Evolutionary conservation across 2,797 vertebrate species (phyloP).

Genomic region (Zalophus californianus): DNA sequence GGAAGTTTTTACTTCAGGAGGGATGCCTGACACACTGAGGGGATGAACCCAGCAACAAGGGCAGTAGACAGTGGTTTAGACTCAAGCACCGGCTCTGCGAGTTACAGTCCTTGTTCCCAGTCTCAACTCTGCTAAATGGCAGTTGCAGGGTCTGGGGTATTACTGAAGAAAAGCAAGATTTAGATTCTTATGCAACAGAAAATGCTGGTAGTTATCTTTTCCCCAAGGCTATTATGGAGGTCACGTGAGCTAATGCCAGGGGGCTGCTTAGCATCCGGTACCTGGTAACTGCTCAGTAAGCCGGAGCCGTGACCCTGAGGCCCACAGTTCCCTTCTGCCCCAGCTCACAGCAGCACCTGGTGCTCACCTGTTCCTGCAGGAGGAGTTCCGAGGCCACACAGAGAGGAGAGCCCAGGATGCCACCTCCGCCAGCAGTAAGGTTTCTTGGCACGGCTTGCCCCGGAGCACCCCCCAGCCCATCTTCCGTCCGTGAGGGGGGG

Average conservation of each 20-base stretch:
- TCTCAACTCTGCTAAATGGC: neutral
- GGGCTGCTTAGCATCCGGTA: neutral
- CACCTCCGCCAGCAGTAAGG: neutral
- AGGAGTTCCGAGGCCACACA: neutral
- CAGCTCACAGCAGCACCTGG: neutral
- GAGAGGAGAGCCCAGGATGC: neutral
- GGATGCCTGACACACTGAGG: neutral
- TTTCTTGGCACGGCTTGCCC: neutral
- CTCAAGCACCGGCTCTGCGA: neutral
- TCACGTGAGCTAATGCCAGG: neutral
- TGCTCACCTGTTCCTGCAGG: neutral
- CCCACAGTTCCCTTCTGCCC: neutral
- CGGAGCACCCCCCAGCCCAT: too few relatives aligned
- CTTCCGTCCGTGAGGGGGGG: neutral
- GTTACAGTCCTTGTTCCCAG: neutral
- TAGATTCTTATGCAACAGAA: neutral
- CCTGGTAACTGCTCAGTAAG: neutral
- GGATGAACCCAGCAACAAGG: neutral
- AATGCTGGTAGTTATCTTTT: neutral
- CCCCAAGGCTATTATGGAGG: neutral
- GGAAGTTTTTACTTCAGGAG: neutral
- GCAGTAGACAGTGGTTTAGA: neutral
- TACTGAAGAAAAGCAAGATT: neutral
- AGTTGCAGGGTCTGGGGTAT: neutral
- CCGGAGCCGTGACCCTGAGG: neutral